Base-by-base conservation (phyloP, 2,888 invertebrate species). In the Ornithoptera alexandrae region DNA sequence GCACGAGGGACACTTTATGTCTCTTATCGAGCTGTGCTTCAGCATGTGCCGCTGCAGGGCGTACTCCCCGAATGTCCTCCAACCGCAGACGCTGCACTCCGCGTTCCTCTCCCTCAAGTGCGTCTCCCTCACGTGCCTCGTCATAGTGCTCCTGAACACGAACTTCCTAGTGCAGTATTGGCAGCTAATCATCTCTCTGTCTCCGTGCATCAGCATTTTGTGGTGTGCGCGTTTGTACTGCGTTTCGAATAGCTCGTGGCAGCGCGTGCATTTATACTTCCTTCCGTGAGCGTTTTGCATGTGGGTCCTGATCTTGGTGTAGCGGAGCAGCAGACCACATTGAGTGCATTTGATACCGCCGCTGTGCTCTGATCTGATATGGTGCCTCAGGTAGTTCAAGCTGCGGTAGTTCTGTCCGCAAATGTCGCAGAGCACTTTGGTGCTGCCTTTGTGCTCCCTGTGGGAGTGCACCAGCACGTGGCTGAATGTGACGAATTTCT, bases 81-180 rank as follows among this genome's bases (percentile, higher is more conserved):
- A 78, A 0, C 82, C 83, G 30, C 85, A 86, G 0, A 83, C 62
- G 12, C 78, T 75, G 17, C 85, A 84, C 1, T 79, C 74, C 0
- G 79, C 72, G 24, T 81, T 81, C 62, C 78, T 84, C 62, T 81
- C 82, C 60, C 80, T 81, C 60, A 79, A 71, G 75, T 85, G 85
- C 0, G 77, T 77, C 2, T 81, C 74, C 1, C 75, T 71, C 2
- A 82, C 79, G 67, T 87, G 87, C 4, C 78, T 71, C 1, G 77
- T 70, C 69, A 78, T 62, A 1, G 75, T 72, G 20, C 76, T 76
- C 10, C 70, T 74, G 61, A 74, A 77, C 0, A 76, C 72, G 30
- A 78, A 79, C 6, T 72, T 74, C 17, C 73, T 63, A 0, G 74
- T 57, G 46, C 79, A 79, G 22, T 74, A 70, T 0, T 75, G 50